Evolutionary conservation across 2,888 invertebrate genomes (phyloP), one percentile per base, ranked within the genome.

Genomic region (Chesias legatella): DNA sequence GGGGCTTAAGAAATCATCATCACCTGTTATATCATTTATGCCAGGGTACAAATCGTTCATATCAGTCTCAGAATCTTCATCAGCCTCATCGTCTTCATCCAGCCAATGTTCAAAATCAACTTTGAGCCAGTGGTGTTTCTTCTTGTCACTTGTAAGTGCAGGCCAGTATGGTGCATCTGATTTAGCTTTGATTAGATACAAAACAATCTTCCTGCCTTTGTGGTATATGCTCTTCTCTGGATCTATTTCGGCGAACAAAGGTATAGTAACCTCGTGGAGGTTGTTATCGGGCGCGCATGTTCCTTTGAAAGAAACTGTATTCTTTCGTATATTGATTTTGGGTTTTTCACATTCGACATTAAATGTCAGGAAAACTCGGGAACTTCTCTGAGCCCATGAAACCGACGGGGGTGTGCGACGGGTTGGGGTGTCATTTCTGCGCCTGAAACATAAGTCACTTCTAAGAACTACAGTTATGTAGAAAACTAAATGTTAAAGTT

Each of bases 51-150:
- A 79, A 39, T 82, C 79, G 58, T 73, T 74, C 67, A 70, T 69
- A 17, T 73, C 69, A 17, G 73, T 69, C 48, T 74, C 73, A 46
- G 70, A 47, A 26, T 96, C 96, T 58, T 94, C 95, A 4, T 94
- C 95, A 26, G 95, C 96, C 44, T 94, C 95, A 44, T 98, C 98
- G 65, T 96, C 95, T 82, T 98, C 98, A 88, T 98, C 98, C 77
- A 94, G 94, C 98, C 98, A 99, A 82, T 97, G 97, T 72, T 96
- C 94, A 77, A 99, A 99, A 75, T 99, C 98, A 56, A 97, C 94
- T 89, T 98, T 98, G 53, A 99, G 90, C 96, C 98, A 98, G 76
- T 98, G 97, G 66, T 93, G 92, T 88, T 98, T 98, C 75, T 92
- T 93, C 62, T 93, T 94, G 59, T 95, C 95, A 75, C 94, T 94